These are phyloP conservation scores for Bombus vancouverensis DNA, from an alignment of 1,140 invertebrate genomes.

Conservation along the genomic window DNA sequence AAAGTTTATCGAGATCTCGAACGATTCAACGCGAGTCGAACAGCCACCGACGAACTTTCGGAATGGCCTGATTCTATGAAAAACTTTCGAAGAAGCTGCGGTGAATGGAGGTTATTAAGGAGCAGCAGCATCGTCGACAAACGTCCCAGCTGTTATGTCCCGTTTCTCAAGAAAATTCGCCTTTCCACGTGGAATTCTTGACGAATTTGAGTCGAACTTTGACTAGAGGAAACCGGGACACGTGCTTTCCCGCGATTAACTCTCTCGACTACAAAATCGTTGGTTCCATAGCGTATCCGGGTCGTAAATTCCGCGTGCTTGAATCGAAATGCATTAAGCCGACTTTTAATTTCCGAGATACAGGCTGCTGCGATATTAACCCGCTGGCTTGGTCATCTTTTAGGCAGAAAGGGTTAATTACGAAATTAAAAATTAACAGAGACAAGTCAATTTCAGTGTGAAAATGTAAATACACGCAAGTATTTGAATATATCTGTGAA, in stretches of 20 bases:
- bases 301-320: conserved; percentile 3
- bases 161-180: conserved; percentile 15
- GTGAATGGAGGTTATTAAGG: conserved; percentile 14
- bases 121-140: background rate
- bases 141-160: background rate
- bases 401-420: too few relatives aligned
- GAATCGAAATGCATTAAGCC: conserved; percentile 18
- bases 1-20: background rate
- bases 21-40: conserved; percentile 11
- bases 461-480: too few relatives aligned
- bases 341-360: conserved; percentile 23
- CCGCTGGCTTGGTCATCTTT: too few relatives aligned
- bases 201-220: background rate
- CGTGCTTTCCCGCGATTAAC: conserved; percentile 25
- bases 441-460: too few relatives aligned
- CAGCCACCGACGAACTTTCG: background rate
- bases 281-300: background rate
- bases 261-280: background rate
- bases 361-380: background rate
- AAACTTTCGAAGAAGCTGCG: background rate
- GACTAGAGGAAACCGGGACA: background rate
- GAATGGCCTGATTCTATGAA: background rate
- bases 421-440: too few relatives aligned
- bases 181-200: background rate
- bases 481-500: too few relatives aligned